Conservation (phyloP, 2,113 vertebrate species). For the Neodon shergylaensis region DNA sequence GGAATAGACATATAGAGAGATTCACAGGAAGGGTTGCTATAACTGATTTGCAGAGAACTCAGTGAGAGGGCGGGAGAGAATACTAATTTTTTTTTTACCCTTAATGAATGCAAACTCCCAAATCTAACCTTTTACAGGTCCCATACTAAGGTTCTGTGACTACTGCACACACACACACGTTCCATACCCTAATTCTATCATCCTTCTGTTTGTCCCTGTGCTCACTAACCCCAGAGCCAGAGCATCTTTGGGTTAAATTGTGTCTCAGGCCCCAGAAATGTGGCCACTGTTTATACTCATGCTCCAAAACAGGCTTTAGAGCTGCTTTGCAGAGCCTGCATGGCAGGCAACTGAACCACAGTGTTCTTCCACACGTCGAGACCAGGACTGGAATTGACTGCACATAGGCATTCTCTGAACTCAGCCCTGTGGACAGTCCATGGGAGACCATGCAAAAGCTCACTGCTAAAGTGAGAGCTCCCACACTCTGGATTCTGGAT, state of each 20-base stretch:
- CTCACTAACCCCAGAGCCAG: neutral
- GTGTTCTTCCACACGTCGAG: too few species aligned
- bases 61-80: neutral
- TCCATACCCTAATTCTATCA: neutral
- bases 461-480: neutral
- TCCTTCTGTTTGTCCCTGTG: neutral
- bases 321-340: neutral
- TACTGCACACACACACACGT: neutral
- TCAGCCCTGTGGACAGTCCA: neutral
- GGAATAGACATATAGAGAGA: neutral
- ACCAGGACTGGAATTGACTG: neutral
- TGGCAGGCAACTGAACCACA: neutral
- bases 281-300: neutral
- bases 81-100: neutral
- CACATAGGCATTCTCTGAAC: neutral
- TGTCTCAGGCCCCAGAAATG: neutral
- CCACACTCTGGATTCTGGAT: neutral
- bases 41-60: neutral
- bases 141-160: neutral
- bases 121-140: accelerated
- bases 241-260: neutral
- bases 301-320: neutral
- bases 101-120: neutral
- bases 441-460: neutral
- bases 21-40: neutral